phyloP scores from a whole-genome alignment of 2,797 vertebrate species.

The Lacerta viridis region DNA sequence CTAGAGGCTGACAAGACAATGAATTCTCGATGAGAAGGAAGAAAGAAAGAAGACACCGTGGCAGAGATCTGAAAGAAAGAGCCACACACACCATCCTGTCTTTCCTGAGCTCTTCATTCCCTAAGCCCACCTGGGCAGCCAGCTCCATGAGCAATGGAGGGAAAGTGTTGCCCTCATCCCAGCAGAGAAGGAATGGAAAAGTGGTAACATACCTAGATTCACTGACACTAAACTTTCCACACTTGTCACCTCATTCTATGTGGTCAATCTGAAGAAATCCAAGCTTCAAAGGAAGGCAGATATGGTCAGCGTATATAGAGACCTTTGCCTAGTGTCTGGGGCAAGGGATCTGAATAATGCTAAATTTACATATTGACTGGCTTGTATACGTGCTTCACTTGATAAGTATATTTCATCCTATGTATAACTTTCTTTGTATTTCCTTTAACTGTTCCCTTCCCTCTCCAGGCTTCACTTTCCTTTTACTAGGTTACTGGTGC shows the following conservation, averaged over 20 bases:
- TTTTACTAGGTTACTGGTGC: background rate
- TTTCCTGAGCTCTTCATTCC: constrained; percentile 15
- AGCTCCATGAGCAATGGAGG: background rate
- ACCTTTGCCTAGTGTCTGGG: background rate
- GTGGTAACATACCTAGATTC: background rate
- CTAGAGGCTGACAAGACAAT: constrained; percentile 84
- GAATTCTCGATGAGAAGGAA: constrained; percentile 79
- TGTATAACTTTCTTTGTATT: background rate
- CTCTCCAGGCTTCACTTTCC: background rate
- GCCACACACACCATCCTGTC: background rate
- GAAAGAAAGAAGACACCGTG: constrained; percentile 55
- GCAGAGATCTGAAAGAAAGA: constrained; percentile 56
- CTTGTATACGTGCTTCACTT: background rate
- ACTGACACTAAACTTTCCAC: background rate
- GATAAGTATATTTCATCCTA: no score
- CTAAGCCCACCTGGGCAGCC: background rate
- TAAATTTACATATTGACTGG: background rate
- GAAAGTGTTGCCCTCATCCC: background rate
- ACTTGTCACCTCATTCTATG: background rate
- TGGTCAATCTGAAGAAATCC: background rate
- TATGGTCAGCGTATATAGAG: background rate
- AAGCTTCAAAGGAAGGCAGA: background rate
- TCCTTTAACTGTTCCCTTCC: background rate
- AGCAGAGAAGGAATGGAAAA: constrained; percentile 2
- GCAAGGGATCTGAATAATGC: background rate